These are phyloP conservation scores for Tympanuchus pallidicinctus DNA, from an alignment of 2,113 vertebrate species.

Conservation along the genomic window DNA sequence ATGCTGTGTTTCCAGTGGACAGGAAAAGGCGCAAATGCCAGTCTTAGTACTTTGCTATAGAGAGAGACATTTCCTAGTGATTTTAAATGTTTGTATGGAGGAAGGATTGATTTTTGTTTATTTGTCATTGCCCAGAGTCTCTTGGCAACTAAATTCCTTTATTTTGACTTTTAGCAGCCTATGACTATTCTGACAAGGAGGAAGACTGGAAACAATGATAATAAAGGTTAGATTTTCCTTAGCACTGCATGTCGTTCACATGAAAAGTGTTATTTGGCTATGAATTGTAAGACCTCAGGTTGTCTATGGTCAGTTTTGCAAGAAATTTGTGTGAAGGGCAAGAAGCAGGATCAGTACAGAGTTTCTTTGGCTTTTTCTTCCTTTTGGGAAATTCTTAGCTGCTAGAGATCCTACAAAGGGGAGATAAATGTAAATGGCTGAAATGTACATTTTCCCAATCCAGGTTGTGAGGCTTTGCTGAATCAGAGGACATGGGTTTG, in stretches of 20 bases:
- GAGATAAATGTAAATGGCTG: background rate
- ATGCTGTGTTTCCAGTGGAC: background rate
- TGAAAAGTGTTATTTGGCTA: background rate
- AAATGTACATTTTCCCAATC: background rate
- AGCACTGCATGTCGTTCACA: background rate
- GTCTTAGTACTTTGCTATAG: background rate
- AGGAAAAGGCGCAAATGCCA: background rate
- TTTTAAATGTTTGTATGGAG: background rate
- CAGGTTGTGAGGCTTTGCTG: background rate
- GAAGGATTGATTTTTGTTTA: background rate
- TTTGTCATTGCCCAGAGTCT: background rate
- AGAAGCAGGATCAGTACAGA: background rate
- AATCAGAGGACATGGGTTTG: background rate
- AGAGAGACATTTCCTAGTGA: background rate
- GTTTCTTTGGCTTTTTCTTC: background rate
- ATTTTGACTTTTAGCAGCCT: background rate
- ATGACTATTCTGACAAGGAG: background rate
- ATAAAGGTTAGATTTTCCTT: background rate
- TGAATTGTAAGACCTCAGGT: background rate
- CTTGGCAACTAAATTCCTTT: background rate
- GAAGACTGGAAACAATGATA: background rate
- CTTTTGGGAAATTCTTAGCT: background rate
- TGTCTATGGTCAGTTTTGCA: accelerated
- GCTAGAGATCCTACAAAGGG: background rate
- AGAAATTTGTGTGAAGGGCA: background rate